A percentile compares a stretch with the other conserved stretches of the same genome.
phyloP scores from a whole-genome alignment of 2,888 invertebrate species.

The Dasypogon diadema region DNA sequence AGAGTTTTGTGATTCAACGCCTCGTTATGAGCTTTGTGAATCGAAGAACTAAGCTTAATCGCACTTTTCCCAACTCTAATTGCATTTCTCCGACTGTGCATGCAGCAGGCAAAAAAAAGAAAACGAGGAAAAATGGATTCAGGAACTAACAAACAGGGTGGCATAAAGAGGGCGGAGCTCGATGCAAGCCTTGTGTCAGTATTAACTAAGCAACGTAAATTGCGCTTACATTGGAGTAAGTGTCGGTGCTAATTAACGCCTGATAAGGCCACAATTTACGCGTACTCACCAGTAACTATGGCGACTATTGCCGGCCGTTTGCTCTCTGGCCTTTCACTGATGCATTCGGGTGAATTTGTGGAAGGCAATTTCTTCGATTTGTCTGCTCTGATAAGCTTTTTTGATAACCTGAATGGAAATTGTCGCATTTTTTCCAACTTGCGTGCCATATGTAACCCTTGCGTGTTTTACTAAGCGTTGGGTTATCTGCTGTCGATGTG shows the following conservation, averaged over 20 bases:
- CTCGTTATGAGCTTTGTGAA: constrained; percentile 38
- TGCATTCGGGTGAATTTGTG: neutral
- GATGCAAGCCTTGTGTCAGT: neutral
- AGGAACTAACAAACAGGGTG: neutral
- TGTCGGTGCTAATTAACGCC: constrained; percentile 30
- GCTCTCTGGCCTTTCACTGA: neutral
- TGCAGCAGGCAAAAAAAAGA: neutral
- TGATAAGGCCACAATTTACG: constrained; percentile 29
- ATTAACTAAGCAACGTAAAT: constrained; percentile 8
- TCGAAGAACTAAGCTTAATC: constrained; percentile 40
- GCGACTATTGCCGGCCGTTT: neutral
- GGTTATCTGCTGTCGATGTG: neutral
- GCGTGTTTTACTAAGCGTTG: neutral
- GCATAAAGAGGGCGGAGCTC: neutral
- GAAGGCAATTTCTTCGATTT: neutral
- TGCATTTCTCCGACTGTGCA: constrained; percentile 11
- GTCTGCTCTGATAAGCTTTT: neutral
- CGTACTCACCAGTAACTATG: neutral
- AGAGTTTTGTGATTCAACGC: constrained; percentile 33
- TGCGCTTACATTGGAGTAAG: constrained; percentile 28
- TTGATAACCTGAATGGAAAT: neutral
- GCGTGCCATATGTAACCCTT: neutral
- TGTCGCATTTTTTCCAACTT: neutral
- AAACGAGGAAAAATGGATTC: neutral
- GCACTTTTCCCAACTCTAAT: constrained; percentile 3